phyloP scores from a whole-genome alignment of 2,113 vertebrate genomes.

The Peromyscus maniculatus region DNA sequence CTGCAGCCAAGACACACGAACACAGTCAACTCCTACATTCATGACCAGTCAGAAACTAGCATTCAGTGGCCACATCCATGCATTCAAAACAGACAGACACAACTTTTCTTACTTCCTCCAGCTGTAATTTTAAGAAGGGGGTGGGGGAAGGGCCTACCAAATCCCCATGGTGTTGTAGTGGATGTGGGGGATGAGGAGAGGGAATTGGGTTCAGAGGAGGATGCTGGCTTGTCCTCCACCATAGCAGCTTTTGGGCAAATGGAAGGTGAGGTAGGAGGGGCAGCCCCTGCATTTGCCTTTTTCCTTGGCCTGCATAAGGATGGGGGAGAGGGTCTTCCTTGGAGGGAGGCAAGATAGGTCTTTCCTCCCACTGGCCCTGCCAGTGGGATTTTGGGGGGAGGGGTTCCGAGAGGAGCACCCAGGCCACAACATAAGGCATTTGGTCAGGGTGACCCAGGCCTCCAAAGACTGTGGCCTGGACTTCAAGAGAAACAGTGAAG shows the following conservation, averaged over 20 bases:
- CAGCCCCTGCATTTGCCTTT: too few relatives aligned
- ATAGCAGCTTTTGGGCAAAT: background rate
- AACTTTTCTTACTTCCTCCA: background rate
- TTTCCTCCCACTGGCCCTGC: too few relatives aligned
- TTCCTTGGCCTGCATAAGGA: too few relatives aligned
- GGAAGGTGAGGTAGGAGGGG: too few relatives aligned
- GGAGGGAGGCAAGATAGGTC: too few relatives aligned
- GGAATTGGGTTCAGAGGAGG: background rate
- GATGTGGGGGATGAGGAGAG: background rate
- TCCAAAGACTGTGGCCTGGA: background rate
- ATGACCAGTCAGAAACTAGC: background rate
- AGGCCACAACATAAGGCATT: background rate
- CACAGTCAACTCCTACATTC: background rate
- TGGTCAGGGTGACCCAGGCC: background rate
- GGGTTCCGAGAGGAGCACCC: too few relatives aligned
- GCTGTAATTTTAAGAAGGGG: background rate
- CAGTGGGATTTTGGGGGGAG: too few relatives aligned
- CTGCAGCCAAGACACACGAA: background rate
- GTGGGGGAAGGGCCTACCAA: background rate
- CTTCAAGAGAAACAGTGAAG: background rate
- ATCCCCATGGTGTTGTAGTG: background rate
- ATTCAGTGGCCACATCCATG: background rate
- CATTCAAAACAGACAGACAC: background rate
- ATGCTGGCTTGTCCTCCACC: background rate
- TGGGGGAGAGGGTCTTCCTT: too few relatives aligned